phyloP scores from a whole-genome alignment of 2,113 vertebrate genomes.

The Oxygymnocypris stewartii region DNA sequence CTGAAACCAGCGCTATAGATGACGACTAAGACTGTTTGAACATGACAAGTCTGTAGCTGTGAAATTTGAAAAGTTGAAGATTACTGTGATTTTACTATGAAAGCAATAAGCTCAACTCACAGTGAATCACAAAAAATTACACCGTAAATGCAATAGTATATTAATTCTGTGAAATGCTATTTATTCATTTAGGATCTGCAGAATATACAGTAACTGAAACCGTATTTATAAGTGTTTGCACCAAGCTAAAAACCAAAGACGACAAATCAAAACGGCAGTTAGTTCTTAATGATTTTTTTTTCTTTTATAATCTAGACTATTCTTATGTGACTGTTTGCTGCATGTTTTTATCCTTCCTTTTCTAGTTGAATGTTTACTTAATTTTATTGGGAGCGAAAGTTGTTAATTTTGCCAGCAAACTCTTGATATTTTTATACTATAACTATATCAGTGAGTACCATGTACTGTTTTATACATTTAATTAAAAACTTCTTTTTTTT shows the following conservation, averaged over 20 bases:
- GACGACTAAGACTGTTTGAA: conserved; percentile 62
- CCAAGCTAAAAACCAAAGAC: conserved; percentile 37
- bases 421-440: conserved; percentile 29
- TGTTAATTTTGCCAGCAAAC: conserved; percentile 13
- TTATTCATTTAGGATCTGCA: conserved; percentile 34
- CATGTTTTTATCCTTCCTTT: conserved; percentile 11
- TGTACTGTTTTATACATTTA: conserved; percentile 26
- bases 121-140: neutral
- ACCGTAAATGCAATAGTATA: neutral
- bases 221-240: conserved; percentile 5
- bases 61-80: conserved; percentile 7
- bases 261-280: conserved; percentile 14
- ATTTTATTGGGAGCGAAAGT: conserved; percentile 33
- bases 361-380: neutral
- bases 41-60: conserved; percentile 6
- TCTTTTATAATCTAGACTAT: neutral
- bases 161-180: conserved; percentile 2
- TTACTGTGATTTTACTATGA: conserved; percentile 12
- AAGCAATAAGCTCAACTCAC: neutral
- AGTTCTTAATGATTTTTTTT: neutral
- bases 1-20: conserved; percentile 75
- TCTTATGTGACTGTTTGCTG: neutral
- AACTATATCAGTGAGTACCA: conserved; percentile 19
- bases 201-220: conserved; percentile 1
- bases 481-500: neutral